phyloP scores from a whole-genome alignment of 1,140 invertebrate species.

The Lasioglossum albipes region DNA sequence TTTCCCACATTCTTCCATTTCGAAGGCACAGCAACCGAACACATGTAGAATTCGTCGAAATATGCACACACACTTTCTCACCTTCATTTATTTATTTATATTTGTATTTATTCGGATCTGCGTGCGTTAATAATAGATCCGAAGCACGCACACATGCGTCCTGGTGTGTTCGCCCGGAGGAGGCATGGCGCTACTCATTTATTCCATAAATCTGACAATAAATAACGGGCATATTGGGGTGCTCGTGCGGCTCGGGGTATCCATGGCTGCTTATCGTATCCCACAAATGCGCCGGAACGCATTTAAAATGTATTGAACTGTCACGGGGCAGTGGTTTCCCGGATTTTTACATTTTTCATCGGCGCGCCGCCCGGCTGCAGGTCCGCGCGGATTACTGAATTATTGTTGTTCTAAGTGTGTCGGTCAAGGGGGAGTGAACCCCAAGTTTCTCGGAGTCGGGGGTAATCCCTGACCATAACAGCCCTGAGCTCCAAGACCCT shows the following conservation, averaged over 20 bases:
- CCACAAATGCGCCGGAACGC: constrained; percentile 79
- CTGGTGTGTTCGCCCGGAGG: constrained; percentile 9
- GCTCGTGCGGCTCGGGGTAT: constrained; percentile 34
- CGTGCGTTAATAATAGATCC: constrained; percentile 56
- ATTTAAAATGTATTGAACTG: constrained; percentile 81
- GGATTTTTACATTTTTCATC: constrained; percentile 80
- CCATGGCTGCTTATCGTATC: constrained; percentile 72
- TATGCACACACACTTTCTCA: too few relatives aligned
- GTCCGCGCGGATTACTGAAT: constrained; percentile 74
- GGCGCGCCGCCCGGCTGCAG: constrained; percentile 51
- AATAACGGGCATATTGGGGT: constrained; percentile 78
- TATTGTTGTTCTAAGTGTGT: constrained; percentile 76
- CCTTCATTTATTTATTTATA: not conserved
- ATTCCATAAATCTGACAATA: constrained; percentile 81
- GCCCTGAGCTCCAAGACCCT: constrained; percentile 9
- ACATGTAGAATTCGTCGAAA: too few relatives aligned
- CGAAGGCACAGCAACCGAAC: too few relatives aligned
- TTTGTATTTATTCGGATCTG: too few relatives aligned
- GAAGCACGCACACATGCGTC: constrained; percentile 1
- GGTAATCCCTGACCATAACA: constrained; percentile 63
- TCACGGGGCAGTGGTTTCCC: constrained; percentile 75
- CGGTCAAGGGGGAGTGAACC: constrained; percentile 70
- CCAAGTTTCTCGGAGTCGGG: constrained; percentile 19
- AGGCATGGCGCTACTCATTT: constrained; percentile 72
- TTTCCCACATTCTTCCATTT: not conserved